Evolutionary conservation across 1,140 invertebrate genomes (phyloP).

Genomic region (Telenomus remus): DNA sequence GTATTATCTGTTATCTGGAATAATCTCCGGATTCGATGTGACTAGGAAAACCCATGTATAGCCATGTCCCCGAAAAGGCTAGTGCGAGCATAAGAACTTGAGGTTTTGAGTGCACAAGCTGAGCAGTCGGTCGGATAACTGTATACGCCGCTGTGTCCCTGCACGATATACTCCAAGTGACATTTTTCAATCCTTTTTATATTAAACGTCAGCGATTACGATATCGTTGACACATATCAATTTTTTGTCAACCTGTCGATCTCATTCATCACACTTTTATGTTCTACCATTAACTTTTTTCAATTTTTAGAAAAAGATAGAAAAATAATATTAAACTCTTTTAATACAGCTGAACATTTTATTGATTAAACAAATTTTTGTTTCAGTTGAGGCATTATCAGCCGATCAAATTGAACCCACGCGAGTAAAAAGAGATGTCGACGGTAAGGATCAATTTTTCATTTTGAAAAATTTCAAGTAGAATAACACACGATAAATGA

Average conservation of each 20-base stretch:
- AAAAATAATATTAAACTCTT: no score
- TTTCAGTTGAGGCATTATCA: constrained; percentile 31
- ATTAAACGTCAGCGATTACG: background rate
- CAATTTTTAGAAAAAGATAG: no score
- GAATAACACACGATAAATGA: no score
- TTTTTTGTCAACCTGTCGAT: no score
- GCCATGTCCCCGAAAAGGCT: constrained; percentile 39
- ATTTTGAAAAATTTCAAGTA: no score
- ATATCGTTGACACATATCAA: no score
- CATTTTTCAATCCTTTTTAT: constrained; percentile 38
- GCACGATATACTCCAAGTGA: constrained; percentile 69
- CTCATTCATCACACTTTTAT: no score
- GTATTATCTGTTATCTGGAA: constrained; percentile 10
- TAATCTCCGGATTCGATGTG: constrained; percentile 27
- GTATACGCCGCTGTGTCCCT: constrained; percentile 69
- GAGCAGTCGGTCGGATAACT: constrained; percentile 76
- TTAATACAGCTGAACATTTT: no score
- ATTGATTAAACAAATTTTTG: background rate
- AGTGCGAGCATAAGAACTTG: constrained; percentile 54
- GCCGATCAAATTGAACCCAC: constrained; percentile 44
- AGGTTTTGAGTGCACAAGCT: constrained; percentile 55
- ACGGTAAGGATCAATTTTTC: constrained; percentile 30
- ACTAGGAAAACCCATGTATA: constrained; percentile 40
- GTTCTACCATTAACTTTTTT: no score
- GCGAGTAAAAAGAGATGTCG: constrained; percentile 40